Evolutionary conservation across 2,113 vertebrate genomes (phyloP).

Genomic region (Ctenodactylus gundi): DNA sequence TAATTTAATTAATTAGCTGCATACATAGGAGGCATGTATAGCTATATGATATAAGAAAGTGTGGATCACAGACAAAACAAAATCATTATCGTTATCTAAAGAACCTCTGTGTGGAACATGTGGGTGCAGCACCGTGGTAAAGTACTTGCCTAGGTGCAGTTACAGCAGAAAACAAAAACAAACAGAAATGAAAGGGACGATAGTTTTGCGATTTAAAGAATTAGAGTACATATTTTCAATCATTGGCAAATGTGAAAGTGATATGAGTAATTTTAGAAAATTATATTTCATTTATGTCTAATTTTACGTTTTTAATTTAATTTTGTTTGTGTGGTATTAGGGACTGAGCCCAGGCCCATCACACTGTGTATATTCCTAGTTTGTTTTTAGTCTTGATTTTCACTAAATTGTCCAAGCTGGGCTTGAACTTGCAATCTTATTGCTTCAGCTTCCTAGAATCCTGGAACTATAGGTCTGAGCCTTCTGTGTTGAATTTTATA

Average conservation of each 20-base stretch:
- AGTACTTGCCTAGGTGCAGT: background rate
- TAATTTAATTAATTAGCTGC: background rate
- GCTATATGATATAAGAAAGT: background rate
- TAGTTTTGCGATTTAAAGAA: background rate
- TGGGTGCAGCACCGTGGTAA: background rate
- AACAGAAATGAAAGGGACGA: background rate
- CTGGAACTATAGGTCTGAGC: no score
- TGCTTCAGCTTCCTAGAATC: no score
- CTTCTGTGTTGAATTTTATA: background rate
- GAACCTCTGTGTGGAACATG: background rate
- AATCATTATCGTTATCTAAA: background rate
- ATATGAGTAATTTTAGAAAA: background rate
- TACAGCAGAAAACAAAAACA: background rate
- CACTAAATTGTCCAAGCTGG: no score
- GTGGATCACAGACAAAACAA: background rate
- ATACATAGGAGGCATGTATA: no score
- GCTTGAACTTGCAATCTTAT: no score
- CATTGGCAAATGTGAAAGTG: background rate
- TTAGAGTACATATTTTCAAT: background rate
- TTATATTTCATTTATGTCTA: no score
- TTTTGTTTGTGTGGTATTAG: no score
- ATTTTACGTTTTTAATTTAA: no score
- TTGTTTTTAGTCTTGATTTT: no score
- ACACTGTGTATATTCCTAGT: no score
- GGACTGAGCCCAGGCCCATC: no score